Conservation (phyloP, 2,797 vertebrate species). For the Gymnoscopelus braueri region DNA sequence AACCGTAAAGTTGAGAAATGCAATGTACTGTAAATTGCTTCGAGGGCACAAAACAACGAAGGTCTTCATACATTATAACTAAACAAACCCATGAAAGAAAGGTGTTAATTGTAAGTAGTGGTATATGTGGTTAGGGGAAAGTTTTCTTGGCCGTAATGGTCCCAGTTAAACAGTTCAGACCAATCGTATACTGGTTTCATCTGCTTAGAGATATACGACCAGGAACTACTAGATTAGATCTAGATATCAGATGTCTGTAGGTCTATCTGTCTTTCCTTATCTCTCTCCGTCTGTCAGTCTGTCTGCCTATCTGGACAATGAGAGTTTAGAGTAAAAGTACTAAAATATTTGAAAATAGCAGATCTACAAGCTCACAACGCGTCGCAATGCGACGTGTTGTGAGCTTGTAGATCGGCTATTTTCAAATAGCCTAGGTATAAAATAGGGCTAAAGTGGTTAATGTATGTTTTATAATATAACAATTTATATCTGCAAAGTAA, state of each 20-base stretch:
- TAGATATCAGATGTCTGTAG: too few species aligned
- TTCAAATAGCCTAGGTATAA: too few species aligned
- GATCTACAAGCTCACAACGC: too few species aligned
- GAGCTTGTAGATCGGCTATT: too few species aligned
- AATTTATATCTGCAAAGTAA: too few species aligned
- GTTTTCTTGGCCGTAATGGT: conserved; percentile 26
- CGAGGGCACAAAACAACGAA: conserved; percentile 7
- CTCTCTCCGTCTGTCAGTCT: neutral
- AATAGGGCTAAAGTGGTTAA: too few species aligned
- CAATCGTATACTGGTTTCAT: neutral
- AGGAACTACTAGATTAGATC: neutral
- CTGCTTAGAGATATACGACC: neutral
- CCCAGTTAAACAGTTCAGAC: conserved; percentile 16
- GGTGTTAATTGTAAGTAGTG: conserved; percentile 16
- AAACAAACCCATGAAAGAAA: conserved; percentile 12
- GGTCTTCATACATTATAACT: neutral
- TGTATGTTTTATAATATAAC: too few species aligned
- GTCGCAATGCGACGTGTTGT: too few species aligned
- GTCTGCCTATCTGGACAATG: neutral
- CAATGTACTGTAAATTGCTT: neutral
- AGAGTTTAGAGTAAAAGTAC: too few species aligned
- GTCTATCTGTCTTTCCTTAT: too few species aligned
- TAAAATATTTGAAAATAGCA: too few species aligned
- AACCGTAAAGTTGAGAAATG: neutral
- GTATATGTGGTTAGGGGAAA: conserved; percentile 12